Percentiles rank a stretch among this genome's conserved stretches.
phyloP scores from a whole-genome alignment of 2,113 vertebrate species.

The Prionailurus viverrinus region DNA sequence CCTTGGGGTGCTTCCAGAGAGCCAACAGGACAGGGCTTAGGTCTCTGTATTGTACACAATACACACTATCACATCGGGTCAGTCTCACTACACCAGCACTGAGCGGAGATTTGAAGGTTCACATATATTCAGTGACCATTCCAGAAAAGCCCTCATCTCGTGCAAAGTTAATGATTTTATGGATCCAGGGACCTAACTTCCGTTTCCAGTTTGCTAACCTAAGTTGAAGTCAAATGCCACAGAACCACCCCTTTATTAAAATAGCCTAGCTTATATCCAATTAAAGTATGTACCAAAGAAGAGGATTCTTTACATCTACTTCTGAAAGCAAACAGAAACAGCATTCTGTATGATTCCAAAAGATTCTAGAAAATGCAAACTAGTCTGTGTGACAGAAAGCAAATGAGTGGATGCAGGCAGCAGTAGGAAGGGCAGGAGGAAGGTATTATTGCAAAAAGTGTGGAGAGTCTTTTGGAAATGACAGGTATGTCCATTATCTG shows the following conservation, averaged over 20 bases:
- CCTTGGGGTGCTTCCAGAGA: neutral
- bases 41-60: neutral
- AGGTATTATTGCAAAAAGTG: neutral
- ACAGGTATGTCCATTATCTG: neutral
- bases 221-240: neutral
- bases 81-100: neutral
- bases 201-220: neutral
- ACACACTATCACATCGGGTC: neutral
- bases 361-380: neutral
- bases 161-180: neutral
- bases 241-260: neutral
- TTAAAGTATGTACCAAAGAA: neutral
- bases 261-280: neutral
- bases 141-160: neutral
- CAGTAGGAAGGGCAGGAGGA: neutral
- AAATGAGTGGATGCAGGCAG: neutral
- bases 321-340: neutral
- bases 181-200: neutral
- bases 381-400: neutral
- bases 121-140: neutral
- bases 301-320: neutral
- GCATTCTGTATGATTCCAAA: neutral
- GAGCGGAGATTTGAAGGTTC: neutral
- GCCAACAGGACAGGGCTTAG: neutral
- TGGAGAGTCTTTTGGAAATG: neutral